Evolutionary conservation across 2,113 vertebrate genomes (phyloP), one percentile per base, ranked within the genome.

Genomic region (Perognathus longimembris): DNA sequence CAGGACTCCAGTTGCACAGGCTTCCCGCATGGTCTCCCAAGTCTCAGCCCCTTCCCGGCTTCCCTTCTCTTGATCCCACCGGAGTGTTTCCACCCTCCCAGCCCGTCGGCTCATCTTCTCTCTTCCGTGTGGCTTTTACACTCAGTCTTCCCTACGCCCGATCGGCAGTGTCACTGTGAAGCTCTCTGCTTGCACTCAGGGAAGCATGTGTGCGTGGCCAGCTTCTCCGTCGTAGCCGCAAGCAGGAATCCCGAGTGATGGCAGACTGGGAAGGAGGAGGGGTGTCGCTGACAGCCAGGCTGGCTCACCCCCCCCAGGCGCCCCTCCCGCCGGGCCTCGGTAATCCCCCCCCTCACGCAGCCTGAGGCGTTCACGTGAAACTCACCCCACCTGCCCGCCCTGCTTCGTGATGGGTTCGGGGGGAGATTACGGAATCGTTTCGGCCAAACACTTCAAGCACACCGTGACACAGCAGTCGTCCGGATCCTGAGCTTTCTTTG

Each of bases 171-270:
- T 59, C 57, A 21, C 73, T 69, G 7, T 7, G 6, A 40, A 61
- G 36, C 57, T 40, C 3, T 22, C 10, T 18, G 8, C 24, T 17
- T 30, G 15, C 8, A 85, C 38, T 28, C 10, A 0, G 3, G 17
- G n/a, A 69, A 32, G 7, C 1, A 0, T 15, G 15, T 2, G 30
- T 50, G 6, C 34, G n/a, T 18, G 45, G 5, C 73, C 34, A 3
- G 7, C 10, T 17, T 34, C 34, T 38, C 14, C 59, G 7, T 6
- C 54, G 74, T 3, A 38, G 34, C 63, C 28, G 18, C 17, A 3
- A 9, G 40, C 15, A 61, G 63, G 66, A 40, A 2, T n/a, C 38
- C 61, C 69, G 50, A 32, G 40, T 8, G 26, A 26, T 24, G 54
- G 54, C 6, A 10, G 2, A 28, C 7, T 26, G 7, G 9, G 9